These are phyloP conservation scores for Bombus waltoni DNA, from an alignment of 1,140 invertebrate genomes.

Conservation along the genomic window DNA sequence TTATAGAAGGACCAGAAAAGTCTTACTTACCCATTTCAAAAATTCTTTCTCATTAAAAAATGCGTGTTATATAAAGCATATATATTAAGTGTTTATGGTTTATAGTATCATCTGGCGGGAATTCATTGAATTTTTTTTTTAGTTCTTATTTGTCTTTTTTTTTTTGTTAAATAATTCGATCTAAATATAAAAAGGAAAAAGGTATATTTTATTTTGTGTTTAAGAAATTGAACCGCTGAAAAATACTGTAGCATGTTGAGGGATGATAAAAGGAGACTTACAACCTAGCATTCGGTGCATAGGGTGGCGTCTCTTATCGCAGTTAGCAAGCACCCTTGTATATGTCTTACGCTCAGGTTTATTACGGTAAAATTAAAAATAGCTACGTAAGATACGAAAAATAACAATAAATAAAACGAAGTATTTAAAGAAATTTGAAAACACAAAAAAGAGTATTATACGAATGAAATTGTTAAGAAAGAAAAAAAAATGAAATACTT, in stretches of 20 bases:
- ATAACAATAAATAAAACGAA: conserved; percentile 19
- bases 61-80: background rate
- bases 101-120: too few relatives aligned
- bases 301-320: background rate
- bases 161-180: background rate
- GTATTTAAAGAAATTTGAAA: background rate
- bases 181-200: background rate
- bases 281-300: conserved; percentile 20
- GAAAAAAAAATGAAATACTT: conserved; percentile 52
- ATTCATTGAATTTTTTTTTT: too few relatives aligned
- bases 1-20: background rate
- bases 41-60: background rate
- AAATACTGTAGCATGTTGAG: background rate
- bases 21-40: background rate
- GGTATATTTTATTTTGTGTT: background rate
- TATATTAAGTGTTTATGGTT: background rate
- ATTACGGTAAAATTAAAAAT: conserved; percentile 10
- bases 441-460: background rate
- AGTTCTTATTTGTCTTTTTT: background rate
- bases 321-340: conserved; percentile 60
- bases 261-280: conserved; percentile 16
- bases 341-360: conserved; percentile 23
- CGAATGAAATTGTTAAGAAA: conserved; percentile 13
- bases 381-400: background rate
- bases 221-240: background rate